Conservation (phyloP, 2,113 vertebrate species). For the Pseudorhombus dupliciocellatus region DNA sequence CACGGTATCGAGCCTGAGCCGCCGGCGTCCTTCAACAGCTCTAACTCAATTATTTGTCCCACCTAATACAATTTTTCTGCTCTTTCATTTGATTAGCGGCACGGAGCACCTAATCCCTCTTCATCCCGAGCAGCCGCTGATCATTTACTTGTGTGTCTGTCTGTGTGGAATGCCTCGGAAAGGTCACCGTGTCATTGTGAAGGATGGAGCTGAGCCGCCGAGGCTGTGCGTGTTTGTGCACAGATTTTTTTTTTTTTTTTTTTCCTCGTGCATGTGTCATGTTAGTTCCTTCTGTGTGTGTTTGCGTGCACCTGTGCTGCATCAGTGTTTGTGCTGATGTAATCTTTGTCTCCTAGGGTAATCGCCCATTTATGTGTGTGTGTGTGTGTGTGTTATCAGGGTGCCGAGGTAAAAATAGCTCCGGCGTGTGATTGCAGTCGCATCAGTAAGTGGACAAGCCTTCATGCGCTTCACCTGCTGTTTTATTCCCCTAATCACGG, state of each 20-base stretch:
- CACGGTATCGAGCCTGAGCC: neutral
- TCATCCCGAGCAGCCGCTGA: constrained; percentile 48
- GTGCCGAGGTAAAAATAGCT: constrained; percentile 28
- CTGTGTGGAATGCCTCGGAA: constrained; percentile 40
- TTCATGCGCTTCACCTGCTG: constrained; percentile 42
- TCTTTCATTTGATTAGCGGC: constrained; percentile 71
- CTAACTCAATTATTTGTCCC: constrained; percentile 64
- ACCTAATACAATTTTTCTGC: constrained; percentile 65
- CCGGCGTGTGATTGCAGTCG: neutral
- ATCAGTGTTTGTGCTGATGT: constrained; percentile 19
- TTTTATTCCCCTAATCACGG: constrained; percentile 60
- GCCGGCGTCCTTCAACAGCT: constrained; percentile 57
- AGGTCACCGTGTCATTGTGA: constrained; percentile 64
- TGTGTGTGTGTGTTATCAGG: neutral
- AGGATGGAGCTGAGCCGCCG: constrained; percentile 37
- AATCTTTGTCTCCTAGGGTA: constrained; percentile 37
- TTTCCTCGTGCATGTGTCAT: constrained; percentile 32
- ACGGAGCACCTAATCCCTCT: constrained; percentile 62
- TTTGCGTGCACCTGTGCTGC: constrained; percentile 24
- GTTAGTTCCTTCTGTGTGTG: neutral
- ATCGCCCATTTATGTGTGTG: neutral
- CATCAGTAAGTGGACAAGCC: constrained; percentile 17
- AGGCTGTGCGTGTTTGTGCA: constrained; percentile 34
- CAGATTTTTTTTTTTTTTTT: constrained; percentile 15
- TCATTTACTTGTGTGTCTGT: constrained; percentile 30